These are phyloP conservation scores for Rhinichthys osculus DNA, from an alignment of 2,797 vertebrate genomes.

Conservation along the genomic window DNA sequence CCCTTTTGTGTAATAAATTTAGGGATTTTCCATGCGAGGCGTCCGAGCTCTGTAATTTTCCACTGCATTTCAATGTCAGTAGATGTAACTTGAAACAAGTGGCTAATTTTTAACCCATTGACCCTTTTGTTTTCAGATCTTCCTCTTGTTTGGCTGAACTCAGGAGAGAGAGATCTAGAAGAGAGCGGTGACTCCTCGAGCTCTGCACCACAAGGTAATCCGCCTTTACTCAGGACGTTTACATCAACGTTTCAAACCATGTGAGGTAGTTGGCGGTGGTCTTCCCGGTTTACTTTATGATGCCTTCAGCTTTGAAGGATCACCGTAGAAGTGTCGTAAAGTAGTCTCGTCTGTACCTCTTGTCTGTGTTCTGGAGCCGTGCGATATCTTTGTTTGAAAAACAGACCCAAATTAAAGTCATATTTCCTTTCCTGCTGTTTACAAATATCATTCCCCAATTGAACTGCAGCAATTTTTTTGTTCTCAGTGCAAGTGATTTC, in stretches of 20 bases:
- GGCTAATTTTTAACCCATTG: conserved; percentile 48
- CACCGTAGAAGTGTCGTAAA: not conserved
- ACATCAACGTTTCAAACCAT: not conserved
- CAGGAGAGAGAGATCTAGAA: conserved; percentile 9
- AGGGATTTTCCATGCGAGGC: conserved; percentile 46
- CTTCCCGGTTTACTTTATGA: not conserved
- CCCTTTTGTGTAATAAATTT: conserved; percentile 50
- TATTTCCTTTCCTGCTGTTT: not conserved
- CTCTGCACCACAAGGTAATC: conserved; percentile 44
- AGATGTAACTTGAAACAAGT: not conserved
- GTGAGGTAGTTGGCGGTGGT: not conserved
- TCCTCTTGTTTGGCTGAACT: conserved; percentile 15
- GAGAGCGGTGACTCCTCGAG: conserved; percentile 1
- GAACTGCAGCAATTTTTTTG: not conserved
- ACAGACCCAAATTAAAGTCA: not conserved
- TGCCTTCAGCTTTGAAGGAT: not conserved
- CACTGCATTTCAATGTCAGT: conserved; percentile 28
- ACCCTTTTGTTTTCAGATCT: conserved; percentile 47
- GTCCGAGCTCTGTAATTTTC: conserved; percentile 42
- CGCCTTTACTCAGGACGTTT: not conserved
- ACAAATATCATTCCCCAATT: not conserved
- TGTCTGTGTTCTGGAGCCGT: not conserved
- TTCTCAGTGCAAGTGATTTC: not conserved
- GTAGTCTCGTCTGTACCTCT: not conserved
- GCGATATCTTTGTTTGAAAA: not conserved